Evolutionary conservation across 2,113 vertebrate species (phyloP), one percentile per base, ranked within the genome.

Genomic region (Piliocolobus tephrosceles): DNA sequence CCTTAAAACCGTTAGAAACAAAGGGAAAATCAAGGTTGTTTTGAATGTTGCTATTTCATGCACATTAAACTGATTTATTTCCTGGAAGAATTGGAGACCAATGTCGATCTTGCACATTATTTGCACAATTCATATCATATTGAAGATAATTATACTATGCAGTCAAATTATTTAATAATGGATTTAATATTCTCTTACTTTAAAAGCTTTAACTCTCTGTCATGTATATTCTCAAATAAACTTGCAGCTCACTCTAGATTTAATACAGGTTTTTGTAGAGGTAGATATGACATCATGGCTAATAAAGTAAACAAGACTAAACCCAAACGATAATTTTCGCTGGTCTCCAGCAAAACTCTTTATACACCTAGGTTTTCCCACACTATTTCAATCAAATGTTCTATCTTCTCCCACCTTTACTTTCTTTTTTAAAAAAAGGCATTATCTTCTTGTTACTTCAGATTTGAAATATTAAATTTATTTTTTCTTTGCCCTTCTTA

Each of bases 111-210:
- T 68, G 75, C 57, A 96, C 78, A 90, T 68, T 57, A 96, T 97
- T 95, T 98, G 38, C 40, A 95, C 57, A 97, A 70, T 86, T 97
- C 81, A 92, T 86, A 95, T 87, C 82, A 47, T 92, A 97, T 52
- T 64, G 23, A 0, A 13, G 80, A 32, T 86, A 89, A 92, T 97
- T 80, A 95, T 52, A 88, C 87, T 43, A 83, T 95, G 25, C 84
- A 96, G 86, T 35, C 55, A 78, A 98, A 75, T 20, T 76, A 81
- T 40, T 97, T 94, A 96, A 86, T 64, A 97, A 91, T 80, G 78
- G 27, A 91, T 50, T 35, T 88, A 72, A 64, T 72, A 82, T 57
- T 90, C 91, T 94, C 70, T 93, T 76, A 38, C 55, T 58, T 73
- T 89, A 83, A 85, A 93, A 66, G 14, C 3, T 79, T 84, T n/a